Base-by-base conservation (phyloP, 30 jellyfish, hydroid and myxozoan species). In the Nemopilema nomurai region DNA sequence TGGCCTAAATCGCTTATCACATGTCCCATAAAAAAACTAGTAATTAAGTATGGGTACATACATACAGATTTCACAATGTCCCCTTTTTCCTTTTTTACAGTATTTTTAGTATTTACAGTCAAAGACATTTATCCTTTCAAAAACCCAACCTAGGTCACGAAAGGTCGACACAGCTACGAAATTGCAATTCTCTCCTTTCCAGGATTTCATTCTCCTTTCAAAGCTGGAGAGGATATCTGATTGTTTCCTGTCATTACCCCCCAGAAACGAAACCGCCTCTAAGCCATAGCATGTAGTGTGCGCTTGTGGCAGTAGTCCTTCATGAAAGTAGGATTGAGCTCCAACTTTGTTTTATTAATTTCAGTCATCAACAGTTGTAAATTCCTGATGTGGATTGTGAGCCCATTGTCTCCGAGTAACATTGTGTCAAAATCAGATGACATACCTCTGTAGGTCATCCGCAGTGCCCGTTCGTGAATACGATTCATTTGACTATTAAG, bases 301-400 rank as follows among this genome's bases (percentile, higher is more conserved):
- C 13, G 57, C 57, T 41, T 41, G 57, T 41, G 57, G 57, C 57
- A 41, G 13, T 41, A 41, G 57, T 41, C 13, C 77, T 67, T 67
- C 77, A 67, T 67, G 32, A 67, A 67, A 41, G 57, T 41, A 41
- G 57, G 57, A 32, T 67, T 67, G 77, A 67, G 50, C 41, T 27
- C 49, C 4, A 41, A 0, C 24, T 67, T 67, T 67, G 41, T 67
- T 22, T 67, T 20, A 67, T 27, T 18, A 67, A 67, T 33, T 33
- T 67, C 50, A 16, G 4, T 20, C 77, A 20, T 20, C 51, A 20
- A 67, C 49, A 67, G 6, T 18, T 67, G 41, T 67, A 67, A 20
- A 22, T 20, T 27, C 41, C 33, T 67, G 50, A 67, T 27, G 50
- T 20, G 77, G 49, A 67, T 27, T 67, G 41, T 18, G 49, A 4